These are phyloP conservation scores for Bombus consobrinus DNA, from an alignment of 1,140 invertebrate species.

Conservation along the genomic window DNA sequence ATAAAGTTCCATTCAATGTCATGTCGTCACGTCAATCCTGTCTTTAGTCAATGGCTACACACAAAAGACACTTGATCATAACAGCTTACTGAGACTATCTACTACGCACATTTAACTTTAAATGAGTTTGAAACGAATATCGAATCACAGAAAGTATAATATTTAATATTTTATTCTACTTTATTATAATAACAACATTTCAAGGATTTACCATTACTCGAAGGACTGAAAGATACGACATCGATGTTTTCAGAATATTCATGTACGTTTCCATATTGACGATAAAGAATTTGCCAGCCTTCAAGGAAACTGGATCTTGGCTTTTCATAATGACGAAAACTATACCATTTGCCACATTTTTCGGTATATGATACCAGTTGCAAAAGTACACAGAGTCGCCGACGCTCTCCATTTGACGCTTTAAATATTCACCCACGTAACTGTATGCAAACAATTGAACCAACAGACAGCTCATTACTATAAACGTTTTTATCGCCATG, in stretches of 20 bases:
- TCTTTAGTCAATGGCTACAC: no score
- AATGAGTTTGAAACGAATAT: background rate
- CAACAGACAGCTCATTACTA: slow-evolving; percentile 10
- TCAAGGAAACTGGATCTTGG: slow-evolving; percentile 27
- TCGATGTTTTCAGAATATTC: slow-evolving; percentile 57
- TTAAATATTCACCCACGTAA: slow-evolving; percentile 53
- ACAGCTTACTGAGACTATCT: background rate
- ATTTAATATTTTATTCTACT: background rate
- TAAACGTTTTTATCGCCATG: slow-evolving; percentile 27
- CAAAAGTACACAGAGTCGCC: no score
- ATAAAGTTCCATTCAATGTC: no score
- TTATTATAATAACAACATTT: no score
- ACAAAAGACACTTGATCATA: background rate
- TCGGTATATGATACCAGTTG: slow-evolving; percentile 44
- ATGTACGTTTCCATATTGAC: slow-evolving; percentile 56
- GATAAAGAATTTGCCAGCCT: slow-evolving; percentile 39
- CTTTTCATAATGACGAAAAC: slow-evolving; percentile 37
- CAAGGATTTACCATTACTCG: slow-evolving; percentile 48
- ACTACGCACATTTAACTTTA: background rate
- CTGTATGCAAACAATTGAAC: slow-evolving; percentile 48
- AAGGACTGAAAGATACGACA: slow-evolving; percentile 57
- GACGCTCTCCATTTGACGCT: slow-evolving; percentile 37
- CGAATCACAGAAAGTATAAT: no score
- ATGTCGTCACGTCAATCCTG: no score
- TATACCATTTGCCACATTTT: slow-evolving; percentile 12